Evolutionary conservation across 2,888 invertebrate species (phyloP).

Genomic region (Silvanus unidentatus): DNA sequence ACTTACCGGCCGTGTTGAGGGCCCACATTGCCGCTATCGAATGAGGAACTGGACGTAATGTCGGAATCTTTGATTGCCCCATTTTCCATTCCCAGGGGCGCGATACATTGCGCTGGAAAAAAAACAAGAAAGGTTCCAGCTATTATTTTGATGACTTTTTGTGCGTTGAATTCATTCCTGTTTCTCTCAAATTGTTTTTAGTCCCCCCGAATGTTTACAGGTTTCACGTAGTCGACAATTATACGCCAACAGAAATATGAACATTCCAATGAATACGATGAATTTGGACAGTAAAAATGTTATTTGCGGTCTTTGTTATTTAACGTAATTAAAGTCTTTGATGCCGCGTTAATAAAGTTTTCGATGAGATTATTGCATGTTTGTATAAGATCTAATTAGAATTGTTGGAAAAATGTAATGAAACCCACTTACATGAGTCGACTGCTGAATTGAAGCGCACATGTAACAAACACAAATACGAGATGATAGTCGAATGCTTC

Average conservation of each 20-base stretch:
- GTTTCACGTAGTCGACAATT: no score
- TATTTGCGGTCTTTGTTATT: no score
- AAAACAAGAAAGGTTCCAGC: conserved; percentile 13
- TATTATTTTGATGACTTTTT: conserved; percentile 3
- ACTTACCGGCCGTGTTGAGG: conserved; percentile 79
- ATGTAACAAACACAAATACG: conserved; percentile 26
- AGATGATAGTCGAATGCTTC: conserved; percentile 23
- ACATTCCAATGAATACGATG: no score
- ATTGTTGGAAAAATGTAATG: no score
- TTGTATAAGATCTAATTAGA: no score
- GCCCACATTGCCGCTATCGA: conserved; percentile 79
- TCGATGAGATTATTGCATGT: no score
- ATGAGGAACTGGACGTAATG: conserved; percentile 79
- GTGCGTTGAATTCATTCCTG: not conserved
- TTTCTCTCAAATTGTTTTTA: no score
- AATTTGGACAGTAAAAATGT: no score
- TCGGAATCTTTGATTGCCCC: conserved; percentile 75
- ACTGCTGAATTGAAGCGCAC: conserved; percentile 26
- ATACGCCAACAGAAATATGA: no score
- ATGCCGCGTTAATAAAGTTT: no score
- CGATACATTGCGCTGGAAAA: conserved; percentile 71
- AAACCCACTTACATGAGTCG: conserved; percentile 39
- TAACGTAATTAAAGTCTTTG: no score
- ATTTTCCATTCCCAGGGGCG: conserved; percentile 81
- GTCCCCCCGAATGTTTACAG: no score